Base-by-base conservation (phyloP, 1,140 invertebrate genomes). In the Orchestia grillus region DNA sequence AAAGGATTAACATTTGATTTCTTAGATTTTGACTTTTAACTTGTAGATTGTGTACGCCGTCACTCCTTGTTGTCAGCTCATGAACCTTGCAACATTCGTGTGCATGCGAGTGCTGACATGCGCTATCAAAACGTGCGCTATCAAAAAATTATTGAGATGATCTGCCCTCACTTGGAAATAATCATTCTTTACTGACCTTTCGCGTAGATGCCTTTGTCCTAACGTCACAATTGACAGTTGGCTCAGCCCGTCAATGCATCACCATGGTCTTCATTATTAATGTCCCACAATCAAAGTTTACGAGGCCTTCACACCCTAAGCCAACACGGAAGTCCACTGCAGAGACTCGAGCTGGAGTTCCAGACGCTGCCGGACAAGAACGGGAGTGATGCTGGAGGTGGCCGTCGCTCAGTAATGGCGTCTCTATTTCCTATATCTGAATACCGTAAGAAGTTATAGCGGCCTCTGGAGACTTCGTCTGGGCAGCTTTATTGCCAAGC, bases 371-470 rank as follows among this genome's bases (percentile, higher is more conserved):
- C 62, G 36, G 62, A 77, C 62, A 77, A 3, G 62, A 36, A 28
- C 28, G 15, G 11, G 62, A 77, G 62, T 36, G 62, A 77, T 28
- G 28, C 11, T 77, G 23, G 28, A 42, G 88, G 88, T 42, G 88
- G 44, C 41, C 88, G 88, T 42, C 88, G 88, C 4, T 47, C 11
- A 8, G 44, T 94, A 45, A 94, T 94, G 44, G 43, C 92, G 44
- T 45, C 92, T 94, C 92, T 94, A 94, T 94, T 94, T 94, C 92
- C 92, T 94, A 47, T 94, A 44, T 94, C 44, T 94, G 92, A 94
- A 94, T 94, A 94, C 44, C 92, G 44, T 8, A 94, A 45, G 92
- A 94, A 94, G 43, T 94, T 94, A 4, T 6, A 94, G 92, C 88
- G 23, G 88, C 36, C 92, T 94, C 92, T 16, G 44, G 44, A 94